These are phyloP conservation scores for Heterohyrax brucei DNA, from an alignment of 2,797 vertebrate species.

Conservation along the genomic window DNA sequence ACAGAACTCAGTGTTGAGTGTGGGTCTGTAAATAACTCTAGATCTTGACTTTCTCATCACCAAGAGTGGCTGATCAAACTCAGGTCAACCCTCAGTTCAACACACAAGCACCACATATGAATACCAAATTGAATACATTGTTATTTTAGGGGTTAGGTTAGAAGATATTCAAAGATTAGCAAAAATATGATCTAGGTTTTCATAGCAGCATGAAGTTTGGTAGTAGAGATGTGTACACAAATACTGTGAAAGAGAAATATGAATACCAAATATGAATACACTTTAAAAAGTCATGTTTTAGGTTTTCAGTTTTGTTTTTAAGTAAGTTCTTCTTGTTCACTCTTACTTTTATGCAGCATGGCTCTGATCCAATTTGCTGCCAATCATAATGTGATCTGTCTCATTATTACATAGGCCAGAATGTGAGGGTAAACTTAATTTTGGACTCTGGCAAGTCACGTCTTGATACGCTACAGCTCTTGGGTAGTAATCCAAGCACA, in stretches of 20 bases:
- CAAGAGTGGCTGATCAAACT: background rate
- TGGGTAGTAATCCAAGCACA: background rate
- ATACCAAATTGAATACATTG: fast-evolving
- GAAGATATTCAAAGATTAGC: background rate
- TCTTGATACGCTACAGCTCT: background rate
- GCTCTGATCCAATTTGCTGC: conserved; percentile 30
- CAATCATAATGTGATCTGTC: conserved; percentile 13
- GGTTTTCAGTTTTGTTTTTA: background rate
- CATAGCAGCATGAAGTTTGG: background rate
- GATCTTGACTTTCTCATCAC: background rate
- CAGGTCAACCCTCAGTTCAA: background rate
- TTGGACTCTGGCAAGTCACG: conserved; percentile 5
- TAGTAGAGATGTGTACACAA: background rate
- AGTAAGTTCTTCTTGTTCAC: conserved; percentile 19
- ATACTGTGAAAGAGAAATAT: background rate
- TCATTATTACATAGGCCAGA: conserved; percentile 56
- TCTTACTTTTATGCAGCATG: background rate
- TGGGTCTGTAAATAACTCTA: background rate
- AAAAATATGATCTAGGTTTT: background rate
- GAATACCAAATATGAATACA: no score
- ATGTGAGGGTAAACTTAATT: conserved; percentile 66
- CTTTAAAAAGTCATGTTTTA: background rate
- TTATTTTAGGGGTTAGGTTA: background rate
- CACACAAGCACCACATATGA: background rate
- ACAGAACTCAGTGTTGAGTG: background rate